Evolutionary conservation across 2,113 vertebrate genomes (phyloP).

Genomic region (Elgaria multicarinata): DNA sequence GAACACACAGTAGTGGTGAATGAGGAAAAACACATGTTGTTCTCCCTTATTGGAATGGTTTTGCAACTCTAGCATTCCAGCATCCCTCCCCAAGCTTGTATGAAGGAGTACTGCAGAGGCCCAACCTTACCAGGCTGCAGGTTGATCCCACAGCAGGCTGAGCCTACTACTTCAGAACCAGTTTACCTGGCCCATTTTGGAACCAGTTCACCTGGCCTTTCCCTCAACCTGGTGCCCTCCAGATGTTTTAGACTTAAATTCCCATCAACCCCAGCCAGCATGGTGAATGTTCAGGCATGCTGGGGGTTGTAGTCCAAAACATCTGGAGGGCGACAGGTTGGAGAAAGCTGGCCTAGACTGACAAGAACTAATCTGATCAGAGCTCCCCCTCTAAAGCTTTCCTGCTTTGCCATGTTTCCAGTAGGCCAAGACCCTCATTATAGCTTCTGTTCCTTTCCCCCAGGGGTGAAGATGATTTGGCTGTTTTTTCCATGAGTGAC

Average conservation of each 20-base stretch:
- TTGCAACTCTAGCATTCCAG: background rate
- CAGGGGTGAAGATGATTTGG: slow-evolving; percentile 79
- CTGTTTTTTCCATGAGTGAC: slow-evolving; percentile 86
- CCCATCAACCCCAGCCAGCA: too few relatives aligned
- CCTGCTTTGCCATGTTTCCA: background rate
- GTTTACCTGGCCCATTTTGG: background rate
- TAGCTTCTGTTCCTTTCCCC: background rate
- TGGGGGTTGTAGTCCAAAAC: too few relatives aligned
- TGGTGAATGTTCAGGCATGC: too few relatives aligned
- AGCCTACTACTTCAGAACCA: background rate
- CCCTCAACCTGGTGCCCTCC: too few relatives aligned
- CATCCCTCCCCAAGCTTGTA: background rate
- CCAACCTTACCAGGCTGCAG: background rate
- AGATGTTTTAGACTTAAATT: too few relatives aligned
- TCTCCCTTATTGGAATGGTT: background rate
- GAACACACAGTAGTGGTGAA: background rate
- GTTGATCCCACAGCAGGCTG: background rate
- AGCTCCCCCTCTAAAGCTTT: background rate
- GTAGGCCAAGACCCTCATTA: background rate
- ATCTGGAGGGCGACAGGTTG: too few relatives aligned
- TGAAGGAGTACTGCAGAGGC: background rate
- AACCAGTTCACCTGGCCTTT: too few relatives aligned
- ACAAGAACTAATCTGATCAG: background rate
- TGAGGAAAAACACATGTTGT: too few relatives aligned
- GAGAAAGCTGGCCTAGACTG: background rate